Conservation (phyloP, 2,113 vertebrate species). For the Nesoenas mayeri region DNA sequence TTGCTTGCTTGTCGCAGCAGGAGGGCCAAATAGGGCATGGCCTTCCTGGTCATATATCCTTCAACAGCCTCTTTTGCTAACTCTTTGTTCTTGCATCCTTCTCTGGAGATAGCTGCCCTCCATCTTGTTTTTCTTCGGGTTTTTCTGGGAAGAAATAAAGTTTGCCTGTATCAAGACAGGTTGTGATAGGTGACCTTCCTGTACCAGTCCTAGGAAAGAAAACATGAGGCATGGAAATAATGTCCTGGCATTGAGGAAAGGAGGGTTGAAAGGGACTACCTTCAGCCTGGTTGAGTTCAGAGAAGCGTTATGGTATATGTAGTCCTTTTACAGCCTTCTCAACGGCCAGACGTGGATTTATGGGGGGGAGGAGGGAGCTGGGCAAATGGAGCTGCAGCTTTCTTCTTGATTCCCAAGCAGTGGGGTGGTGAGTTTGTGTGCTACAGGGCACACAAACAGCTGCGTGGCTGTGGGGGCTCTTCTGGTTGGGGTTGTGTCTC, state of each 20-base stretch:
- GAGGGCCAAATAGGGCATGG: not conserved
- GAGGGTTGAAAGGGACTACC: not conserved
- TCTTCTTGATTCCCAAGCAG: not conserved
- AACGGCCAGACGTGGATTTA: not conserved
- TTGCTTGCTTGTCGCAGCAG: not conserved
- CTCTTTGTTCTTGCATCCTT: not conserved
- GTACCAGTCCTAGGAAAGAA: not conserved
- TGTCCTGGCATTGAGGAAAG: not conserved
- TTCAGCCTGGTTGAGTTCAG: not conserved
- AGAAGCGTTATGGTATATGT: not conserved
- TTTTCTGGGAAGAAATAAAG: not conserved
- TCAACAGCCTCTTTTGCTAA: not conserved
- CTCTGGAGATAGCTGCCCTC: not conserved
- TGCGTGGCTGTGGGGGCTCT: not conserved
- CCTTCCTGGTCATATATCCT: not conserved
- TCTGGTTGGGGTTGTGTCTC: not conserved
- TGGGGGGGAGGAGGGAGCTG: not conserved
- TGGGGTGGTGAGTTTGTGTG: accelerated
- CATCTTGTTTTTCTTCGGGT: not conserved
- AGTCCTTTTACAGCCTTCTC: not conserved
- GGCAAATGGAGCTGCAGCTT: not conserved
- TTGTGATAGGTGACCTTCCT: not conserved
- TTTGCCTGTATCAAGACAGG: not conserved
- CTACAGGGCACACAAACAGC: not conserved
- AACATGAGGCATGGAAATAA: not conserved